A percentile compares a stretch with the other conserved stretches of the same genome.
These are phyloP conservation scores for Pandion haliaetus DNA, from an alignment of 2,113 vertebrate genomes.

Conservation along the genomic window DNA sequence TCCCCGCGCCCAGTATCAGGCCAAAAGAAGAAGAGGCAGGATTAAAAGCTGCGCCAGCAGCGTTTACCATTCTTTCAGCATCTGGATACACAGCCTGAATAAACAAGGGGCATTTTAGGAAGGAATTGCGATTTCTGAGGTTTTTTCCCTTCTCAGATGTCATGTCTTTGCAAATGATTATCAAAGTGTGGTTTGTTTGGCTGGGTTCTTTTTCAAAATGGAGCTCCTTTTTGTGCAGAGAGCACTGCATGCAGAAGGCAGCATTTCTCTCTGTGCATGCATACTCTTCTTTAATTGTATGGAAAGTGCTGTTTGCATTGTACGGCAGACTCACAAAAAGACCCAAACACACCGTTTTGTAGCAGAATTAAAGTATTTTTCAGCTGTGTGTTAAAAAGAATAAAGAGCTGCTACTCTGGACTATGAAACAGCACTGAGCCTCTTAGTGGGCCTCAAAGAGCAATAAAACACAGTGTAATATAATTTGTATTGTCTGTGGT, in stretches of 20 bases:
- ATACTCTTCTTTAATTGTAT: not conserved
- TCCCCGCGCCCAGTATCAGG: not conserved
- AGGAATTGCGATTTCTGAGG: not conserved
- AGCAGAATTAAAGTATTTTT: slow-evolving; percentile 17
- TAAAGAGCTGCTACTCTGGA: slow-evolving; percentile 1
- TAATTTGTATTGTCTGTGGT: slow-evolving; percentile 73
- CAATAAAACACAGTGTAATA: slow-evolving; percentile 51
- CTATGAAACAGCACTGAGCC: not conserved
- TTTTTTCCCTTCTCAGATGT: not conserved
- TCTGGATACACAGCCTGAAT: not conserved
- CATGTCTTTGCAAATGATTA: not conserved
- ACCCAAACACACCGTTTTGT: not conserved
- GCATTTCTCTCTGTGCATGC: not conserved
- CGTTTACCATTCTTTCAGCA: not conserved
- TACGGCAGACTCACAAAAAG: not conserved
- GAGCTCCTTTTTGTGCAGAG: not conserved
- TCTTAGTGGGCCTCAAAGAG: slow-evolving; percentile 31
- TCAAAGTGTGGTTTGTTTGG: not conserved
- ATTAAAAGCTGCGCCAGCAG: not conserved
- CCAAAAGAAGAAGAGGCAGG: not conserved
- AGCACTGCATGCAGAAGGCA: not conserved
- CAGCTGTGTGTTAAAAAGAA: slow-evolving; percentile 6
- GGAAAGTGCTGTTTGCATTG: not conserved
- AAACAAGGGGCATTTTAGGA: not conserved
- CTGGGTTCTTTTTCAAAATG: not conserved